Percentiles rank a stretch among this genome's conserved stretches.
Evolutionary conservation across 2,888 invertebrate species (phyloP).

Genomic region (Heteromyza rotundicornis): DNA sequence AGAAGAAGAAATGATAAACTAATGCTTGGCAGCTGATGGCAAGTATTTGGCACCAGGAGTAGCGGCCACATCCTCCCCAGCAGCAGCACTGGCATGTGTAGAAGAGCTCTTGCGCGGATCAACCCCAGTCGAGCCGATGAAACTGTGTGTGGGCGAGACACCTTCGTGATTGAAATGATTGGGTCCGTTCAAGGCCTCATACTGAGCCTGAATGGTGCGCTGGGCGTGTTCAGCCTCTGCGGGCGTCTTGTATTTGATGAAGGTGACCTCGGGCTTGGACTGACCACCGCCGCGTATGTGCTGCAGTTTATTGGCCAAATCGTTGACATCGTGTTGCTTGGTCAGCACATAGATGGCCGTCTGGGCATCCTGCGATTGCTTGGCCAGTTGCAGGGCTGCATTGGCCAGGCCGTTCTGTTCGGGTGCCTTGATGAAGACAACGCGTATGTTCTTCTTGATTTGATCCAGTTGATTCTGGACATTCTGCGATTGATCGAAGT

Average conservation of each 20-base stretch:
- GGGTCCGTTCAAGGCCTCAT: slow-evolving; percentile 39
- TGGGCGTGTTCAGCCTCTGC: slow-evolving; percentile 46
- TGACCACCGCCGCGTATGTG: slow-evolving; percentile 22
- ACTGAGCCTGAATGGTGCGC: slow-evolving; percentile 45
- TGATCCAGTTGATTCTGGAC: slow-evolving; percentile 25
- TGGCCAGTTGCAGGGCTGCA: slow-evolving; percentile 35
- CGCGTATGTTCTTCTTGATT: slow-evolving; percentile 39
- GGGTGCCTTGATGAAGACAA: slow-evolving; percentile 41
- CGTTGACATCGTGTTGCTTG: slow-evolving; percentile 37
- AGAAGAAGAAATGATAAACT: too few species aligned
- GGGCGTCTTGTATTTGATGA: slow-evolving; percentile 47
- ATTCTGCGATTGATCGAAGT: slow-evolving; percentile 20
- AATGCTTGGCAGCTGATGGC: slow-evolving; percentile 20
- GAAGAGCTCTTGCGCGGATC: slow-evolving; percentile 12
- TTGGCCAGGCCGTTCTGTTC: slow-evolving; percentile 36
- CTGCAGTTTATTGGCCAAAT: slow-evolving; percentile 34
- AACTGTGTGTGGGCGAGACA: slow-evolving; percentile 33
- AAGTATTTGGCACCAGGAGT: slow-evolving; percentile 23
- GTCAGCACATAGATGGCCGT: slow-evolving; percentile 42
- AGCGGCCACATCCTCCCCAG: background rate
- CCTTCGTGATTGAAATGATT: slow-evolving; percentile 36
- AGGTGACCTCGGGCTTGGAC: slow-evolving; percentile 45
- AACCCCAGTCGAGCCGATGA: slow-evolving; percentile 18
- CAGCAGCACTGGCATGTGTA: background rate
- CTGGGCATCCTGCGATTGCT: slow-evolving; percentile 29